phyloP scores from a whole-genome alignment of 2,797 vertebrate genomes.

The Diplodus puntazzo region DNA sequence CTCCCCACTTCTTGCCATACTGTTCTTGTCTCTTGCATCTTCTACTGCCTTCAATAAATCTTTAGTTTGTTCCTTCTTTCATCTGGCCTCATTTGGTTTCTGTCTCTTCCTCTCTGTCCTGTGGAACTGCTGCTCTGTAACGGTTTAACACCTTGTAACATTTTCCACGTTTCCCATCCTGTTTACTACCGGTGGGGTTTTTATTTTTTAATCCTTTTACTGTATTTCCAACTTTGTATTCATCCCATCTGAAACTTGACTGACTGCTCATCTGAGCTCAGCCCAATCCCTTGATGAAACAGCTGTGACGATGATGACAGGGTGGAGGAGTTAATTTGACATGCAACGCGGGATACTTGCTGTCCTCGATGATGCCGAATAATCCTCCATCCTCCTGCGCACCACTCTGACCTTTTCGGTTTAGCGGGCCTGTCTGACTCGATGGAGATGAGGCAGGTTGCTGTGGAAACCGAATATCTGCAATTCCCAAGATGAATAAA shows the following conservation, averaged over 20 bases:
- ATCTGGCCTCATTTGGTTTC: constrained; percentile 83
- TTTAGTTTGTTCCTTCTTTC: constrained; percentile 84
- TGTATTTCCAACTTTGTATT: constrained; percentile 71
- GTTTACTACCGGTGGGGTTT: constrained; percentile 64
- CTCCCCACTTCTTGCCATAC: constrained; percentile 48
- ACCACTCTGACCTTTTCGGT: constrained; percentile 52
- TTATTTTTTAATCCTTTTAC: constrained; percentile 38
- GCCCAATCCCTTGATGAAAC: constrained; percentile 16
- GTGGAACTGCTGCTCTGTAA: constrained; percentile 62
- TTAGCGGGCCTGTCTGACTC: constrained; percentile 12
- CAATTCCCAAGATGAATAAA: constrained; percentile 34
- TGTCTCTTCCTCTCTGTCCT: constrained; percentile 69
- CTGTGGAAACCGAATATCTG: constrained; percentile 44
- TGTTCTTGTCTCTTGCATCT: constrained; percentile 76
- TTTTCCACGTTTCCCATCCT: constrained; percentile 72
- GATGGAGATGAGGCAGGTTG: constrained; percentile 13
- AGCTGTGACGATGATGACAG: neutral
- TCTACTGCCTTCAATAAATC: constrained; percentile 87
- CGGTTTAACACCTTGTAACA: constrained; percentile 78
- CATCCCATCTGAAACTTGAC: constrained; percentile 65
- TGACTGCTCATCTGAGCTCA: constrained; percentile 46
- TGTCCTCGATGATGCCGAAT: constrained; percentile 43
- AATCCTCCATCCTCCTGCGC: constrained; percentile 44
- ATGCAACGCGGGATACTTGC: constrained; percentile 26
- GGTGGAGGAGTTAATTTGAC: constrained; percentile 32